These are phyloP conservation scores for Mesocricetus auratus DNA, from an alignment of 2,113 vertebrate species.

Conservation along the genomic window DNA sequence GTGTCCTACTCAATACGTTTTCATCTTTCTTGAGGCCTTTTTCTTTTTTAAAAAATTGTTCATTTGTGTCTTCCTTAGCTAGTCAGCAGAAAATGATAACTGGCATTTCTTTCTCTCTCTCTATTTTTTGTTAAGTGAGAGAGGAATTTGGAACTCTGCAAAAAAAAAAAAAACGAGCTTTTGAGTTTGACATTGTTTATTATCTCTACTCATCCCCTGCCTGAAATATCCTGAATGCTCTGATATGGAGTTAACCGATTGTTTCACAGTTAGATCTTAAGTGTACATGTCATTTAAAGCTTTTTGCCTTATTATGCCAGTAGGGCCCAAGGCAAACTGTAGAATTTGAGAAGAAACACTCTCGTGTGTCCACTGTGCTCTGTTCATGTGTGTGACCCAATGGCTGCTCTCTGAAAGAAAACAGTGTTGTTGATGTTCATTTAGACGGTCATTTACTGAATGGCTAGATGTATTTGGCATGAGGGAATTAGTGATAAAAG, in stretches of 20 bases:
- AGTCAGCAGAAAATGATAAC: not conserved
- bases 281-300: not conserved
- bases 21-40: not conserved
- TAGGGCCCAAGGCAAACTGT: slow-evolving; percentile 15
- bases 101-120: not conserved
- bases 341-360: slow-evolving; percentile 2
- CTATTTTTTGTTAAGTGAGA: not conserved
- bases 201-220: not conserved
- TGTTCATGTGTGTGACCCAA: not conserved
- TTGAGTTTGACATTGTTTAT: slow-evolving; percentile 46
- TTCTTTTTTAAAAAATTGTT: not conserved
- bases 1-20: not conserved
- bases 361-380: not conserved
- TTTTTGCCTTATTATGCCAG: not conserved
- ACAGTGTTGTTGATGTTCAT: slow-evolving; percentile 28
- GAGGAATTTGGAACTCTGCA: slow-evolving; percentile 53
- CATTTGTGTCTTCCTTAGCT: not conserved
- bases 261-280: not conserved
- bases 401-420: slow-evolving; percentile 46
- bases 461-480: slow-evolving; percentile 4
- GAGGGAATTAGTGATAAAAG: slow-evolving; percentile 42
- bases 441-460: slow-evolving; percentile 52
- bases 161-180: slow-evolving; percentile 34
- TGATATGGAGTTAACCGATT: slow-evolving; percentile 18
- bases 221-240: slow-evolving; percentile 18